Percentiles rank a stretch among this genome's conserved stretches.
Conservation (phyloP, 2,888 invertebrate species). For the Drosophila limbata region DNA sequence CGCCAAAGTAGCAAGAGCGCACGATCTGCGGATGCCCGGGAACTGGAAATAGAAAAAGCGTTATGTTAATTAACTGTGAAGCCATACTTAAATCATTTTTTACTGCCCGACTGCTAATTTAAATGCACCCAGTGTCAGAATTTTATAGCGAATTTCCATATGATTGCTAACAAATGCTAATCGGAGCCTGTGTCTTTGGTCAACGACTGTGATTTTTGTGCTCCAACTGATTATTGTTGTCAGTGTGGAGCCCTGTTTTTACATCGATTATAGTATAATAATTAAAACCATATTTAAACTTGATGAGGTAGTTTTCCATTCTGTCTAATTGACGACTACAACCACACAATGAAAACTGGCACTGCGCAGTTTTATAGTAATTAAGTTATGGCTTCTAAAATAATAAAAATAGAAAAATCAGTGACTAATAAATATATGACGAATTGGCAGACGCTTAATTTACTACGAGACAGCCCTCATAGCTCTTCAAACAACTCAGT, state of each 20-base stretch:
- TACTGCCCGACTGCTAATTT: constrained; percentile 15
- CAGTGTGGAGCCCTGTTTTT: constrained; percentile 20
- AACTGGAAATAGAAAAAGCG: constrained; percentile 47
- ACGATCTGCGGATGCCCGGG: constrained; percentile 59
- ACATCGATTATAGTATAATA: background rate
- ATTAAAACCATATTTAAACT: constrained; percentile 2
- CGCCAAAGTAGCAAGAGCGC: constrained; percentile 82
- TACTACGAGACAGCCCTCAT: constrained; percentile 7
- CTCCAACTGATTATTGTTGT: constrained; percentile 11
- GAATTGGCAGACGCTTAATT: constrained; percentile 43
- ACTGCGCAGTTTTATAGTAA: constrained; percentile 20
- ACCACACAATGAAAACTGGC: background rate
- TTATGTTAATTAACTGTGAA: constrained; percentile 8
- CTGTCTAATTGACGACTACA: background rate
- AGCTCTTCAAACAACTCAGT: constrained; percentile 5
- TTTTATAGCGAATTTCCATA: constrained; percentile 8
- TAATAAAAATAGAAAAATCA: constrained; percentile 13
- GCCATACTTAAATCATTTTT: background rate
- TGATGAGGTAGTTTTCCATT: background rate
- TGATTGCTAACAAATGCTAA: constrained; percentile 35
- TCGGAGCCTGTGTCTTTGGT: constrained; percentile 20
- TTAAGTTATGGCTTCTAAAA: constrained; percentile 13
- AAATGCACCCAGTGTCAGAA: constrained; percentile 1
- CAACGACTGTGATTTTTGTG: constrained; percentile 16
- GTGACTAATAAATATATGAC: constrained; percentile 49